phyloP scores from a whole-genome alignment of 2,113 vertebrate genomes.

The Mormyrus iriodes region DNA sequence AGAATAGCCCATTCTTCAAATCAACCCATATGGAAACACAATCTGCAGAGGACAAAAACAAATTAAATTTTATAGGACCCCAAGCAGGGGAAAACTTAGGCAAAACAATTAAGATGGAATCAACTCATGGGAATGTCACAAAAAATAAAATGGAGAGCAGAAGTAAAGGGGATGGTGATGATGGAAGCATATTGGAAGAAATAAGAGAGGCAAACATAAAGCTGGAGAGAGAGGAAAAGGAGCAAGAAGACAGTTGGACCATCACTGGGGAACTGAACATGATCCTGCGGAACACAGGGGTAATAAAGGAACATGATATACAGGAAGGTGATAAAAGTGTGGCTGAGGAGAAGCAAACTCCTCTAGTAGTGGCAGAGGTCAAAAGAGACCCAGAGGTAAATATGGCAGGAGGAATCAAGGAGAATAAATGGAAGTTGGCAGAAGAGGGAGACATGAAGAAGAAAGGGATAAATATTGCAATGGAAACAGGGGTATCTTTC shows the following conservation, averaged over 20 bases:
- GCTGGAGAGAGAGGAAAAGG: not conserved
- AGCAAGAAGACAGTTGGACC: not conserved
- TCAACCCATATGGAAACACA: not conserved
- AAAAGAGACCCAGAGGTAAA: not conserved
- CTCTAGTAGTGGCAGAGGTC: not conserved
- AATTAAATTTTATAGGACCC: too few species aligned
- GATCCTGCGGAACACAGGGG: not conserved
- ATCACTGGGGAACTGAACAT: not conserved
- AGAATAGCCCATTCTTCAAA: not conserved
- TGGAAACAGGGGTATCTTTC: not conserved
- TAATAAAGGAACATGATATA: not conserved
- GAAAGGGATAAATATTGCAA: not conserved
- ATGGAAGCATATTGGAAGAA: not conserved
- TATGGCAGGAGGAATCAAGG: not conserved
- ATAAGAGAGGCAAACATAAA: not conserved
- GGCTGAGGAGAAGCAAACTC: not conserved
- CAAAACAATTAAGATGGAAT: conserved; percentile 23
- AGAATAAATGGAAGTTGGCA: not conserved
- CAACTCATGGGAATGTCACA: conserved; percentile 7
- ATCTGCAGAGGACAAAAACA: not conserved
- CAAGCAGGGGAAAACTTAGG: not conserved
- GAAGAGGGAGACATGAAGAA: not conserved
- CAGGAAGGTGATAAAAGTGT: not conserved
- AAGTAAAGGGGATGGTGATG: not conserved
- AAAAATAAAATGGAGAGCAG: not conserved